Evolutionary conservation across 1,140 invertebrate genomes (phyloP).

Genomic region (Neodiprion virginianus): DNA sequence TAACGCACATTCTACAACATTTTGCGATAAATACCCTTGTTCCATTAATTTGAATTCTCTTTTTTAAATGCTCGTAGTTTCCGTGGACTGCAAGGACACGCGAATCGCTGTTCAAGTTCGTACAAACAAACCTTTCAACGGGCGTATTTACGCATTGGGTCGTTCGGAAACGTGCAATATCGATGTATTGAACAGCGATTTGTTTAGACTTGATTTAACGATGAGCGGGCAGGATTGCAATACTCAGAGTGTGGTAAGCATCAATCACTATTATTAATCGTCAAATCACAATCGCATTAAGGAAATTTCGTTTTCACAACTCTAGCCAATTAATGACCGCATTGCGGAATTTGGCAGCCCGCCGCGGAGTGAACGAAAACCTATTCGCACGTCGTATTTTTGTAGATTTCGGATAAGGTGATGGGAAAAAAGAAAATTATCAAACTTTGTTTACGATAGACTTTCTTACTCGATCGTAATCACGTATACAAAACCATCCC

Average conservation of each 20-base stretch:
- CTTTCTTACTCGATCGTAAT: no score
- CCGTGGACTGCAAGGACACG: conserved; percentile 93
- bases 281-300: neutral
- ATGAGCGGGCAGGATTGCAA: conserved; percentile 95
- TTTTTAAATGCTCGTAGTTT: conserved; percentile 68
- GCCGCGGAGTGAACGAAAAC: no score
- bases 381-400: no score
- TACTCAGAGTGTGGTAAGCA: conserved; percentile 86
- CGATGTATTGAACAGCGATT: conserved; percentile 89
- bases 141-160: conserved; percentile 91
- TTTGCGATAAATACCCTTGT: neutral
- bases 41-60: conserved; percentile 13
- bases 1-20: neutral
- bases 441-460: no score
- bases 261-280: neutral
- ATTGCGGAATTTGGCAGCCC: no score
- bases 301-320: no score
- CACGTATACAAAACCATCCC: no score
- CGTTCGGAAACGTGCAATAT: conserved; percentile 94
- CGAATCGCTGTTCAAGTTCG: conserved; percentile 90
- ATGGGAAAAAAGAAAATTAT: no score
- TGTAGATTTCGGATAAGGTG: no score
- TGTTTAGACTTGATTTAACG: conserved; percentile 89
- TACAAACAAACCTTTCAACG: conserved; percentile 94
- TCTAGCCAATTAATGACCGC: no score